phyloP scores from a whole-genome alignment of 2,113 vertebrate genomes.

The Vulpes ferrilata region DNA sequence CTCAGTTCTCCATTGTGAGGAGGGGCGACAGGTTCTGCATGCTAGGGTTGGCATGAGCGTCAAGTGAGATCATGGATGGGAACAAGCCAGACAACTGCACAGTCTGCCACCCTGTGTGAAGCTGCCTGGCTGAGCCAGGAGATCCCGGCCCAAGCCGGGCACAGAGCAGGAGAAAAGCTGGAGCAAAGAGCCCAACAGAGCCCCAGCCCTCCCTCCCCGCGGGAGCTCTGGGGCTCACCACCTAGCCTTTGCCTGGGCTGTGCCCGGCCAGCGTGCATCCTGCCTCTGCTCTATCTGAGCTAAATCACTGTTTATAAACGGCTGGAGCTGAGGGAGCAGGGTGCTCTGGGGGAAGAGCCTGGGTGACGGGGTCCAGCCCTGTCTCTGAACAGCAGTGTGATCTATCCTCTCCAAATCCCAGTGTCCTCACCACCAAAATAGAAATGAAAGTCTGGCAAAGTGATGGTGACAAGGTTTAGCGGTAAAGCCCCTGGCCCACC shows the following conservation, averaged over 20 bases:
- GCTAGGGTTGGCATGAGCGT: conserved; percentile 49
- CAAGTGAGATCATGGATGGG: conserved; percentile 72
- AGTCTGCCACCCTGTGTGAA: background rate
- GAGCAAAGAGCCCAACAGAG: background rate
- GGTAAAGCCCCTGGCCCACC: background rate
- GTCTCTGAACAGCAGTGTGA: background rate
- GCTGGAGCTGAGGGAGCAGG: background rate
- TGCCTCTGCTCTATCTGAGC: background rate
- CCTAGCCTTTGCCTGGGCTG: background rate
- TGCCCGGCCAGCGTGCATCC: background rate
- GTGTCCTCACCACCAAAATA: conserved; percentile 12
- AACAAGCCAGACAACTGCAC: conserved; percentile 57
- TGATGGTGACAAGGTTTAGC: background rate
- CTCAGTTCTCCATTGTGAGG: background rate
- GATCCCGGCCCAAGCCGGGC: background rate
- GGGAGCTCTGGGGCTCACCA: background rate
- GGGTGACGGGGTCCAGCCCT: background rate
- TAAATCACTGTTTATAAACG: too few relatives aligned
- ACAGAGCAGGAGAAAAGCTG: background rate
- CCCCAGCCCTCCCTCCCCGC: background rate
- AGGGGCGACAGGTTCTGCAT: conserved; percentile 49
- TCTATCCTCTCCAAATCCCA: background rate
- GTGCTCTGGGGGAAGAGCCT: background rate
- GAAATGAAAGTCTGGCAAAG: background rate
- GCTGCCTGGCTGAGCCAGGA: conserved; percentile 3